These are phyloP conservation scores for Drosophila quadrilineata DNA, from an alignment of 1,140 invertebrate genomes.

Conservation along the genomic window DNA sequence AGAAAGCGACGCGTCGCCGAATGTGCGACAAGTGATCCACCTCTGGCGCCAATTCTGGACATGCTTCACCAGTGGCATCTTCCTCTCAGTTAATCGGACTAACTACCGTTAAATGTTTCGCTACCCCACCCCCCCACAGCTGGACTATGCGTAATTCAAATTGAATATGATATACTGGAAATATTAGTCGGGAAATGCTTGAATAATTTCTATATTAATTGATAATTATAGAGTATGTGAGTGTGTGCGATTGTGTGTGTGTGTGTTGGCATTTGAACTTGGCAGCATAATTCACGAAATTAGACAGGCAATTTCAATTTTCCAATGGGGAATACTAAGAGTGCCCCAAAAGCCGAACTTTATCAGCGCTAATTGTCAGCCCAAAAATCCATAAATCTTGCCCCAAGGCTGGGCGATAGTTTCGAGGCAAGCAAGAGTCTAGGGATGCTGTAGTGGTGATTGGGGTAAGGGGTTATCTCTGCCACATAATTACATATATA, in stretches of 20 bases:
- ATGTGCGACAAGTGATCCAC: slow-evolving; percentile 74
- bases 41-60: slow-evolving; percentile 63
- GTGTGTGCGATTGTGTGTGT: slow-evolving; percentile 7
- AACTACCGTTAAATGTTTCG: slow-evolving; percentile 74
- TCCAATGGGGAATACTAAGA: slow-evolving; percentile 29
- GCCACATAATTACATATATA: slow-evolving; percentile 61
- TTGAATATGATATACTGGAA: slow-evolving; percentile 18
- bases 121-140: slow-evolving; percentile 29
- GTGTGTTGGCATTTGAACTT: slow-evolving; percentile 39
- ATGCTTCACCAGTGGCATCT: slow-evolving; percentile 27
- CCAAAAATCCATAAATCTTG: slow-evolving; percentile 63
- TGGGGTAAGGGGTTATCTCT: slow-evolving; percentile 52
- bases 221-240: slow-evolving; percentile 46
- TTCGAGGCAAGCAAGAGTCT: slow-evolving; percentile 7
- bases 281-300: slow-evolving; percentile 64
- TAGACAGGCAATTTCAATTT: slow-evolving; percentile 72
- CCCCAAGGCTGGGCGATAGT: slow-evolving; percentile 31
- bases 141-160: neutral
- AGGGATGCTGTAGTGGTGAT: slow-evolving; percentile 16
- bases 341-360: slow-evolving; percentile 29
- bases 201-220: slow-evolving; percentile 55
- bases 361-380: slow-evolving; percentile 71
- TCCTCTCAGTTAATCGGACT: slow-evolving; percentile 56
- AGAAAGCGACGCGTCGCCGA: slow-evolving; percentile 64
- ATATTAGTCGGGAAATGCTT: too few relatives aligned